A percentile compares a stretch with the other conserved stretches of the same genome.
Conservation (phyloP, 1,140 invertebrate genomes). For the Argopecten irradians region DNA sequence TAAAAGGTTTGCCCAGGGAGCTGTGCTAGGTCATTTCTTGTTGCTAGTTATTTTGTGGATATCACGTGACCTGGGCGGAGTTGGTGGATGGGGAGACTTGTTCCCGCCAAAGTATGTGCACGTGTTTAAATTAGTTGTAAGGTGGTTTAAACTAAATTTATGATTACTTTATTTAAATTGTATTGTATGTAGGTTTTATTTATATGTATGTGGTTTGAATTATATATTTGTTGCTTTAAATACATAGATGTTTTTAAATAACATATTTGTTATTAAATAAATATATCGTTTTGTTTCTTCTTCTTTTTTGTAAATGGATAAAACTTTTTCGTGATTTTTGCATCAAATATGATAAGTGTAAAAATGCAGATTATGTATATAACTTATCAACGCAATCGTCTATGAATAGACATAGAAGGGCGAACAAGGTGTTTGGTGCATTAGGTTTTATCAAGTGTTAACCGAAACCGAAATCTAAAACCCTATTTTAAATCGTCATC, state of each 20-base stretch:
- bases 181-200: not conserved
- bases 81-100: constrained; percentile 81
- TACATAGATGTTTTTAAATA: not conserved
- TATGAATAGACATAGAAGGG: too few relatives aligned
- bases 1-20: constrained; percentile 84
- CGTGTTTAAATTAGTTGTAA: not conserved
- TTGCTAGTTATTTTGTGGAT: constrained; percentile 90
- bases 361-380: too few relatives aligned
- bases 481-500: too few relatives aligned
- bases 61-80: constrained; percentile 90
- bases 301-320: too few relatives aligned
- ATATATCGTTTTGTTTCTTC: not conserved
- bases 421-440: too few relatives aligned
- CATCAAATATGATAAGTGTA: too few relatives aligned
- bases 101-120: constrained; percentile 59
- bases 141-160: not conserved
- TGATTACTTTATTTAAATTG: not conserved
- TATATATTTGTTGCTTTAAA: not conserved
- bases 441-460: too few relatives aligned
- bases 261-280: not conserved
- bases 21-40: constrained; percentile 86
- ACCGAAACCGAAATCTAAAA: too few relatives aligned
- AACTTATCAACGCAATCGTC: too few relatives aligned
- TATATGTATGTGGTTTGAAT: too few relatives aligned
- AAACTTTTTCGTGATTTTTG: too few relatives aligned